Evolutionary conservation across 2,888 invertebrate genomes (phyloP).

Genomic region (Scaptomyza cyrtandrae): DNA sequence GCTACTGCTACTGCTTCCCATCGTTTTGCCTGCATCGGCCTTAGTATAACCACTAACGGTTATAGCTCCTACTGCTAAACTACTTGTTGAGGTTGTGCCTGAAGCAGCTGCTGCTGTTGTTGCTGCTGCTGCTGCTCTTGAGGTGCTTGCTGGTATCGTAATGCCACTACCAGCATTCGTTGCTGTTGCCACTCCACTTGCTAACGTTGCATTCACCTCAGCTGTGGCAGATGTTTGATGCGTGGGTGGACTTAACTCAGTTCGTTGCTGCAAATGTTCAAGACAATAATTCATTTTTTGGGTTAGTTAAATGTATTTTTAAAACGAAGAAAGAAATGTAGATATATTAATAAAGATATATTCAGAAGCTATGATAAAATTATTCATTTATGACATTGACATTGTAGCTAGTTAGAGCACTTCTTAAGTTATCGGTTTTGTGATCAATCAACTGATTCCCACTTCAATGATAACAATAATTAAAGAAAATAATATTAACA

Average conservation of each 20-base stretch:
- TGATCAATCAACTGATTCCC: too few species aligned
- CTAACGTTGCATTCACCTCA: slow-evolving; percentile 71
- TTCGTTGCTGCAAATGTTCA: slow-evolving; percentile 81
- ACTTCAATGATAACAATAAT: too few species aligned
- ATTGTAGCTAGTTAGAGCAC: too few species aligned
- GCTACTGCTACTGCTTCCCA: slow-evolving; percentile 38
- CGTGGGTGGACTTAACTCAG: slow-evolving; percentile 82
- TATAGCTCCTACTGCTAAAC: slow-evolving; percentile 14
- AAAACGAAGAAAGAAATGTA: too few species aligned
- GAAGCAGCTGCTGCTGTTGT: slow-evolving; percentile 13
- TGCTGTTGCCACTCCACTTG: slow-evolving; percentile 51
- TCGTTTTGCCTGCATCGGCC: slow-evolving; percentile 56
- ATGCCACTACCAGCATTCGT: slow-evolving; percentile 61
- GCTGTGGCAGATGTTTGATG: slow-evolving; percentile 80
- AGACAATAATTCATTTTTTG: not conserved
- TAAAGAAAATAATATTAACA: too few species aligned
- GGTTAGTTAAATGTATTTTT: too few species aligned
- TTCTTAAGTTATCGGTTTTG: too few species aligned
- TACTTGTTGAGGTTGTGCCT: slow-evolving; percentile 46
- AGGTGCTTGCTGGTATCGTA: slow-evolving; percentile 45
- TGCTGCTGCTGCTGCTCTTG: slow-evolving; percentile 10
- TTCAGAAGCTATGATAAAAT: too few species aligned
- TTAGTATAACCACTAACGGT: slow-evolving; percentile 46
- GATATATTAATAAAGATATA: too few species aligned
- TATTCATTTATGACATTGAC: too few species aligned